These are phyloP conservation scores for Brachionus angularis DNA, from an alignment of 1,140 invertebrate genomes.

Conservation along the genomic window DNA sequence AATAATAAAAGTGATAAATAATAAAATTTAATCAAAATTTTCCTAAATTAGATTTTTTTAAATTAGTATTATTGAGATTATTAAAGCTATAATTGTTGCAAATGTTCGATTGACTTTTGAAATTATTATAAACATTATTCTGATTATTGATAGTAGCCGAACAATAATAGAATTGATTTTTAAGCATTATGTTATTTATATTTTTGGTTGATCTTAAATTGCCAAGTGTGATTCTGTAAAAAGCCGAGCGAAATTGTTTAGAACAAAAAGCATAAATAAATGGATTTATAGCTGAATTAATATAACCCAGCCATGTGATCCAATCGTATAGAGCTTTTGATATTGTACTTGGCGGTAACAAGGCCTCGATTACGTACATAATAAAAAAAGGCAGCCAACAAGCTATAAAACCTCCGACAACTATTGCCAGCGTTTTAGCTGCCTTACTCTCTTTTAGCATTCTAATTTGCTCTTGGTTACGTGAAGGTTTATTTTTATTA, in stretches of 20 bases:
- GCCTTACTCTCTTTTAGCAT: slow-evolving; percentile 69
- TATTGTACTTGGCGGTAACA: slow-evolving; percentile 59
- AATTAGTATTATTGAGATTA: no score
- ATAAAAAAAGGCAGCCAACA: slow-evolving; percentile 96
- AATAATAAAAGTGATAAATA: no score
- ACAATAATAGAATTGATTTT: no score
- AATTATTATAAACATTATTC: no score
- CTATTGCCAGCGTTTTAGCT: slow-evolving; percentile 79
- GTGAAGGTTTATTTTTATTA: no score
- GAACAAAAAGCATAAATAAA: slow-evolving; percentile 62
- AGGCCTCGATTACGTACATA: slow-evolving; percentile 67
- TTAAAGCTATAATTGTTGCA: no score
- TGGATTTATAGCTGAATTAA: slow-evolving; percentile 80
- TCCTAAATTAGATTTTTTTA: no score
- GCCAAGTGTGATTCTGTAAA: slow-evolving; percentile 38
- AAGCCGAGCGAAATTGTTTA: slow-evolving; percentile 44
- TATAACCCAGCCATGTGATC: slow-evolving; percentile 97
- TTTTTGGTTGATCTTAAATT: slow-evolving; percentile 19
- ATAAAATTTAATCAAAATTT: no score
- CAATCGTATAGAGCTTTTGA: slow-evolving; percentile 72
- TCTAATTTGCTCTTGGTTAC: slow-evolving; percentile 22
- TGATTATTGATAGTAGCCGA: no score
- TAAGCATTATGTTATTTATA: no score
- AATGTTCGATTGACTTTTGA: no score
- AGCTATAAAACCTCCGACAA: slow-evolving; percentile 84